phyloP scores from a whole-genome alignment of 2,113 vertebrate genomes.

The Oophaga pumilio region DNA sequence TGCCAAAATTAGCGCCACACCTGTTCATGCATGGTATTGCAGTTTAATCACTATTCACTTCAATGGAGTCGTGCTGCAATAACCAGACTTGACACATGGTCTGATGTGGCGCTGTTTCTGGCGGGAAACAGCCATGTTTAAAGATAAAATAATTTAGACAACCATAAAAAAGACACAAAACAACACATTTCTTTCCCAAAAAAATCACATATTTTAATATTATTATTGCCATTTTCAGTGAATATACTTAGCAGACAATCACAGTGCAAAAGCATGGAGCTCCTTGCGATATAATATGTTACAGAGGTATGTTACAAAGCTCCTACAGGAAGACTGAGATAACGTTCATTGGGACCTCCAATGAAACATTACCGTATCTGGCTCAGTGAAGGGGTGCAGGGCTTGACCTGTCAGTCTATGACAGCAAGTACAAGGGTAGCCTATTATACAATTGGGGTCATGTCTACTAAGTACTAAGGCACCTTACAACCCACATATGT shows the following conservation, averaged over 20 bases:
- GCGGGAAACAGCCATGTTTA: not conserved
- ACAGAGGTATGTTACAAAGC: slow-evolving; percentile 51
- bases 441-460: not conserved
- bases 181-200: slow-evolving; percentile 26
- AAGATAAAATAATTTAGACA: not conserved
- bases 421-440: not conserved
- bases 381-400: not conserved
- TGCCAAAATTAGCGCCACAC: not conserved
- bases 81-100: not conserved
- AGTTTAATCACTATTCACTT: not conserved
- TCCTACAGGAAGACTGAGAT: slow-evolving; percentile 51
- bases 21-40: not conserved
- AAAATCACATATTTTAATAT: slow-evolving; percentile 44
- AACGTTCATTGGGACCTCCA: not conserved
- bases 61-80: not conserved
- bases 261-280: slow-evolving; percentile 57
- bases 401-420: not conserved
- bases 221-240: slow-evolving; percentile 55
- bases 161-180: slow-evolving; percentile 6
- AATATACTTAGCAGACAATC: slow-evolving; percentile 51
- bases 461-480: slow-evolving; percentile 45
- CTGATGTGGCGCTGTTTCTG: not conserved
- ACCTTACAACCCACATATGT: slow-evolving; percentile 40
- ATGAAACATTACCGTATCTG: slow-evolving; percentile 17
- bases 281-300: slow-evolving; percentile 16